A percentile compares a stretch with the other conserved stretches of the same genome.
Evolutionary conservation across 2,113 vertebrate genomes (phyloP).

Genomic region (Heterochromis multidens): DNA sequence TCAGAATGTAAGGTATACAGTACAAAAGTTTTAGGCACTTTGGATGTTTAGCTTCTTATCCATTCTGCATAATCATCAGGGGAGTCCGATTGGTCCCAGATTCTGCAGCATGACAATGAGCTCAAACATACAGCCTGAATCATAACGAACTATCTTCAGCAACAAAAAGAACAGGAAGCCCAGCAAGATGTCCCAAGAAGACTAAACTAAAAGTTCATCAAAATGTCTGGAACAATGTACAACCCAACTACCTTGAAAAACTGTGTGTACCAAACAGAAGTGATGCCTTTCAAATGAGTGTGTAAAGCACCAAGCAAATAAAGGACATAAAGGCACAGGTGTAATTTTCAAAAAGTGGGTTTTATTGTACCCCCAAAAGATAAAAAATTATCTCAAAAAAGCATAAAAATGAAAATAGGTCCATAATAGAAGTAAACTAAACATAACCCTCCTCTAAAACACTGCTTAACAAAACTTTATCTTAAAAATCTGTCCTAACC

Average conservation of each 20-base stretch:
- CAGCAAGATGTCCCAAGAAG: neutral
- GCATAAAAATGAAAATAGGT: neutral
- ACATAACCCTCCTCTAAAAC: neutral
- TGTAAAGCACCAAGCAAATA: neutral
- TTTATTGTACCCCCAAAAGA: neutral
- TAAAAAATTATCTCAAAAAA: neutral
- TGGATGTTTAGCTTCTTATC: neutral
- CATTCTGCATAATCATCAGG: neutral
- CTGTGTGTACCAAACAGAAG: neutral
- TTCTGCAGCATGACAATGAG: neutral
- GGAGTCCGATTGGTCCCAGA: neutral
- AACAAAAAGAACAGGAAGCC: neutral
- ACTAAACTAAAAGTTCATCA: neutral
- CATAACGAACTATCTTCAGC: neutral
- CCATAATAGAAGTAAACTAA: neutral
- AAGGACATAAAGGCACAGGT: neutral
- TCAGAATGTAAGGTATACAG: slow-evolving; percentile 1
- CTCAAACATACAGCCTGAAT: neutral
- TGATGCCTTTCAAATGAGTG: neutral
- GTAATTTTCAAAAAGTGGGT: neutral
- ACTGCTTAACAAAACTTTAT: neutral
- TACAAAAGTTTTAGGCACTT: neutral
- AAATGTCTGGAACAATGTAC: neutral
- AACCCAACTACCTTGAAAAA: neutral
- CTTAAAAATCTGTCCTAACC: neutral